Evolutionary conservation across 2,888 invertebrate species (phyloP).

Genomic region (Ommatoiulus sabulosus): DNA sequence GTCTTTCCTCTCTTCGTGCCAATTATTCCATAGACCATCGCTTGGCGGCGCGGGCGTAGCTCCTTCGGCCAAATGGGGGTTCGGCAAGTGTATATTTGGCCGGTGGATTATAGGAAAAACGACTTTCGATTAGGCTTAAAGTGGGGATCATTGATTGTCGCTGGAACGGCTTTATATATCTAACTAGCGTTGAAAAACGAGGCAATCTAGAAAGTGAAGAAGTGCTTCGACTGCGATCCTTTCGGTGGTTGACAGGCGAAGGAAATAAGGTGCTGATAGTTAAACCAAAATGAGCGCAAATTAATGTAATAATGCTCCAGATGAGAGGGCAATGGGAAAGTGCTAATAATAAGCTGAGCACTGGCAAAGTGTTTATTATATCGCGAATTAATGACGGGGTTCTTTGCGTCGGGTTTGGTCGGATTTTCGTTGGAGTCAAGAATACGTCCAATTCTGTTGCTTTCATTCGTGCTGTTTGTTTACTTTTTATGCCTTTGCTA

Average conservation of each 20-base stretch:
- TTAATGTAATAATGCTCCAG: constrained; percentile 36
- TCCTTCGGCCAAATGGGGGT: not conserved
- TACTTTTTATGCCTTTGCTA: not conserved
- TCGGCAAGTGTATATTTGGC: constrained; percentile 23
- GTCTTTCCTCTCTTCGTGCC: not conserved
- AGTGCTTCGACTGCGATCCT: constrained; percentile 25
- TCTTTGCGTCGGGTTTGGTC: not conserved
- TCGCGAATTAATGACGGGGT: constrained; percentile 40
- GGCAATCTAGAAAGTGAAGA: constrained; percentile 42
- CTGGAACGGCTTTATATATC: constrained; percentile 43
- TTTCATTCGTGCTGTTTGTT: not conserved
- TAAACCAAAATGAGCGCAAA: constrained; percentile 40
- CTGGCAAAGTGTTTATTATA: constrained; percentile 40
- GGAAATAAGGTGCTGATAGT: constrained; percentile 43
- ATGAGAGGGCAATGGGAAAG: constrained; percentile 40
- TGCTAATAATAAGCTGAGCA: constrained; percentile 35
- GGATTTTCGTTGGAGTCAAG: not conserved
- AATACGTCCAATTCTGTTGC: not conserved
- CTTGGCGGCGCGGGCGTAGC: not conserved
- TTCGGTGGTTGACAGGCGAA: constrained; percentile 30
- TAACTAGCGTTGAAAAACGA: constrained; percentile 49
- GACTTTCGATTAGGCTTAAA: constrained; percentile 52
- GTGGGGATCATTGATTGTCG: constrained; percentile 51
- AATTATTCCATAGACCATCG: not conserved
- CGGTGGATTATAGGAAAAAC: constrained; percentile 12